Base-by-base conservation (phyloP, 2,797 vertebrate genomes). In the Chelonia mydas region DNA sequence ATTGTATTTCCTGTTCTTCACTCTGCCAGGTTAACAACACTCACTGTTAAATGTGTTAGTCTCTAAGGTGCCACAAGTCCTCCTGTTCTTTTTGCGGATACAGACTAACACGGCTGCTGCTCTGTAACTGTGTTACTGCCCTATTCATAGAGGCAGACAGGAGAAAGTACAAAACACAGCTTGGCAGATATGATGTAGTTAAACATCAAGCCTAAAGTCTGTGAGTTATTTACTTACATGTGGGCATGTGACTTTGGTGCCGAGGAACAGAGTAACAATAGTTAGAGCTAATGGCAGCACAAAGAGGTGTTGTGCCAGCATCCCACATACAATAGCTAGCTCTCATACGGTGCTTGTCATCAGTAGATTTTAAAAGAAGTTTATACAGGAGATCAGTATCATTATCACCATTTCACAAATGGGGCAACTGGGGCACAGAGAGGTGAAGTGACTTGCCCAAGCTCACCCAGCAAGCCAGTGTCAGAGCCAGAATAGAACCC, bases 231-330 rank as follows among this genome's bases (percentile, higher is more conserved):
- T 87, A 28, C 33, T 83, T 81, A 0, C 11, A 31, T 51, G 86
- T 49, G 5, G 5, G 23, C 81, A 33, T 61, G 7, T 6, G n/a
- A 90, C 87, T 5, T 68, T 6, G 0, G 0, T 5, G n/a, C 53
- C 51, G 0, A 0, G 49, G 88, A 86, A 17, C 61, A 68, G 19
- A 6, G 33, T 19, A 68, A 68, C 17, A 68, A 37, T 57, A 72
- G 47, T 78, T 53, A 45, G 9, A 55, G 25, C 19, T 54, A 80
- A 31, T 5, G 53, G 57, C 37, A 94, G 28, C 15, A 92, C 50
- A 0, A 84, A n/a, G 28, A 76, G 6, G 10, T 25, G 65, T 10
- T 53, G 37, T 50, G 37, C 10, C 4, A 84, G 23, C 7, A 37
- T 27, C 11, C 15, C 41, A 25, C 1, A 0, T 1, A 3, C 12